These are phyloP conservation scores for Belgica antarctica DNA, from an alignment of 2,888 invertebrate species.

Conservation along the genomic window DNA sequence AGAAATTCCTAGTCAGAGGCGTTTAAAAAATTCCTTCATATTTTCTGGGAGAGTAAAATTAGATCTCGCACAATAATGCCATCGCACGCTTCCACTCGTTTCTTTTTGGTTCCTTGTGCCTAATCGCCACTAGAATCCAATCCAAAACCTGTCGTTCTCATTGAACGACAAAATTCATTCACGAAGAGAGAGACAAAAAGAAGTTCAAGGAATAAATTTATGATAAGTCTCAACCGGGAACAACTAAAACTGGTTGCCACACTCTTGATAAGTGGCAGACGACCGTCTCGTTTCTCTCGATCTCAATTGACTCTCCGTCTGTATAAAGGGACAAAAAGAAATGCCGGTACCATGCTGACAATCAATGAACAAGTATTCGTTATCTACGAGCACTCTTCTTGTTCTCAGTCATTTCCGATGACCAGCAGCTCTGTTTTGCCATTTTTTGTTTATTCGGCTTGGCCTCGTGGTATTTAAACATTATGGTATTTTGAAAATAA, in stretches of 20 bases:
- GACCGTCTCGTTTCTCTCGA: neutral
- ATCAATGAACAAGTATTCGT: neutral
- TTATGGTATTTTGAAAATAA: no score
- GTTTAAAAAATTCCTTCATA: neutral
- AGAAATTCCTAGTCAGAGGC: no score
- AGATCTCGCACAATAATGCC: constrained; percentile 9
- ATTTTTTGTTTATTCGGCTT: neutral
- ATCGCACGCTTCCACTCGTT: no score
- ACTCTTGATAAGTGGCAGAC: neutral
- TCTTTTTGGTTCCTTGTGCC: neutral
- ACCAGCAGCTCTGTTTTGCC: neutral
- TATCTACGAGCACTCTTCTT: constrained; percentile 3
- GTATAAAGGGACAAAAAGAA: neutral
- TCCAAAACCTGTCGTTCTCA: neutral
- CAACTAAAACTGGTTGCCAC: no score
- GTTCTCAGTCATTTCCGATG: no score
- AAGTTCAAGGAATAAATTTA: no score
- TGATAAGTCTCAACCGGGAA: no score
- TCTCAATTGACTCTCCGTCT: neutral
- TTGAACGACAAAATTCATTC: no score
- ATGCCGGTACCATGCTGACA: constrained; percentile 16
- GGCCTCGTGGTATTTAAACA: neutral
- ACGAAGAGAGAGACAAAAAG: no score
- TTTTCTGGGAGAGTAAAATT: constrained; percentile 11
- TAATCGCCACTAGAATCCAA: no score